phyloP scores from a whole-genome alignment of 2,888 invertebrate species.

The Cepaea hortensis region DNA sequence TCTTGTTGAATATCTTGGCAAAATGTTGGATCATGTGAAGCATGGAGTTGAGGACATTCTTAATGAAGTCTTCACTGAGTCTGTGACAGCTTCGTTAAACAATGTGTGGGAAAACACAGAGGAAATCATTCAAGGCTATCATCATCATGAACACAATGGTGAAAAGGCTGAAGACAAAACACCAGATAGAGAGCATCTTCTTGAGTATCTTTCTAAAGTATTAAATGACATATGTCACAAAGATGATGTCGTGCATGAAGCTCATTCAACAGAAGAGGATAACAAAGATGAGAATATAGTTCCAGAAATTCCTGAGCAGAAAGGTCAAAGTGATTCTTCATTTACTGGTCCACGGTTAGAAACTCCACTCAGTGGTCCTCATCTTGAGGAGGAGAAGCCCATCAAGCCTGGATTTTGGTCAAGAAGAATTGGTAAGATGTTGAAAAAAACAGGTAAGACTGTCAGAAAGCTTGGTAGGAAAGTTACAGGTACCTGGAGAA shows the following conservation, averaged over 20 bases:
- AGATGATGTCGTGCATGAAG: not conserved
- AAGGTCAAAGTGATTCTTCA: not conserved
- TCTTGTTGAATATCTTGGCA: constrained; percentile 14
- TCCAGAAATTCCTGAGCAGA: not conserved
- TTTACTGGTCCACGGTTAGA: not conserved
- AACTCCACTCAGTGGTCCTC: not conserved
- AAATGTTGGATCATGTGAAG: constrained; percentile 17
- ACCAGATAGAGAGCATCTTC: constrained; percentile 32
- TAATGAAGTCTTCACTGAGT: constrained; percentile 2
- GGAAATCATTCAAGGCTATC: not conserved
- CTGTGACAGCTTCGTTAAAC: constrained; percentile 1
- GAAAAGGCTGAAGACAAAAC: not conserved
- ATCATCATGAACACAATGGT: not conserved
- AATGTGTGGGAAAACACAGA: constrained; percentile 27
- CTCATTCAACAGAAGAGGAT: not conserved
- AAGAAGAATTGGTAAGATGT: constrained; percentile 32
- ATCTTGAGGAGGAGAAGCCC: not conserved
- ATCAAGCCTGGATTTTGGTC: constrained; percentile 36
- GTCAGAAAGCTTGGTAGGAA: constrained; percentile 39
- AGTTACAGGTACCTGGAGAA: constrained; percentile 29
- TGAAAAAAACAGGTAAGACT: constrained; percentile 31
- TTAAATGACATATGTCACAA: constrained; percentile 23
- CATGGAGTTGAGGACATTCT: constrained; percentile 25
- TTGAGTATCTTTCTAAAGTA: constrained; percentile 24
- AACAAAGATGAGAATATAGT: not conserved